A percentile compares a stretch with the other conserved stretches of the same genome.
These are phyloP conservation scores for Callyntrura sp. DNA, from an alignment of 2,888 invertebrate genomes.

Conservation along the genomic window DNA sequence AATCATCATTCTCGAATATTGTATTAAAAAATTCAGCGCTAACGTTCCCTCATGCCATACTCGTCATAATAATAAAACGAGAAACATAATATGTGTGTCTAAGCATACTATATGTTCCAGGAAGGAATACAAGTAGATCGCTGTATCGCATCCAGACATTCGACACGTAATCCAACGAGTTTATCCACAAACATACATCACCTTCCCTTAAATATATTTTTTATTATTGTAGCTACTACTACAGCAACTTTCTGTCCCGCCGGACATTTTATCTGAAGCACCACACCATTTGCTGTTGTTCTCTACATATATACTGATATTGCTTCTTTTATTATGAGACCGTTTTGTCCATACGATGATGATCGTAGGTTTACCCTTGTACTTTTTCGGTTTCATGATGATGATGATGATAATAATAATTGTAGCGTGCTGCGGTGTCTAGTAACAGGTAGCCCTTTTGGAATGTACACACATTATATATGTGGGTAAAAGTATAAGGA, in stretches of 20 bases:
- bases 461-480: too few species aligned
- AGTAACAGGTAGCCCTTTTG: constrained; percentile 26
- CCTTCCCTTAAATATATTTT: background rate
- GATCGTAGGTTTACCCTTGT: constrained; percentile 15
- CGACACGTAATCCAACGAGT: constrained; percentile 29
- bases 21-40: too few species aligned
- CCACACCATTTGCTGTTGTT: too few species aligned
- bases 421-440: background rate
- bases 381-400: background rate
- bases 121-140: too few species aligned
- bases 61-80: too few species aligned
- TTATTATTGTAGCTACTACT: constrained; percentile 15
- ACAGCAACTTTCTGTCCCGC: background rate
- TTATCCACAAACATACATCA: constrained; percentile 9
- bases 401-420: too few species aligned
- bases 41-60: too few species aligned
- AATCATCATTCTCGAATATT: too few species aligned
- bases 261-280: background rate
- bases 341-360: constrained; percentile 6
- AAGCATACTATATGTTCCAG: too few species aligned
- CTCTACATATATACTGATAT: background rate
- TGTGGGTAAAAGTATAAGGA: too few species aligned
- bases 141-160: too few species aligned
- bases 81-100: too few species aligned
- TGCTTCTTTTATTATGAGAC: constrained; percentile 1